Base-by-base conservation (phyloP, 2,797 vertebrate species). In the Notolepis coatsorum region DNA sequence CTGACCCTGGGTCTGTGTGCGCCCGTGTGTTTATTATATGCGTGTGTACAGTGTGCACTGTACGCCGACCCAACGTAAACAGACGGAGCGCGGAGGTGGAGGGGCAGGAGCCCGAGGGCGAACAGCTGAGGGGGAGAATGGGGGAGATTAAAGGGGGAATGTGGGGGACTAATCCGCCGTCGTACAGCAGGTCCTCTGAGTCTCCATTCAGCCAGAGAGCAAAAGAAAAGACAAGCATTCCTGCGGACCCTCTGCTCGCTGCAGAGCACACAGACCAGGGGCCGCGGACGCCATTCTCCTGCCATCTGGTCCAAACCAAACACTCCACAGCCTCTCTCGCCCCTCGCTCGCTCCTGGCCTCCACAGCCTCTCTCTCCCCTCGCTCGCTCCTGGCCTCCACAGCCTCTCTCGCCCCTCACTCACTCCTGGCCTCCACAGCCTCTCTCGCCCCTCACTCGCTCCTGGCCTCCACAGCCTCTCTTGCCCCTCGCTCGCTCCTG, bases 121-220 rank as follows among this genome's bases (percentile, higher is more conserved):
- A 77, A 81, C 84, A 84, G 82, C 84, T 85, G 79, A 74, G 75
- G 59, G 75, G 64, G 71, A 81, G 84, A 85, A 85, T 75, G 68
- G 67, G n/a, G 62, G 67, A 81, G 91, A 91, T 89, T 91, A 89
- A 69, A 68, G 63, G 38, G 82, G 76, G 86, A 90, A 91, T 91
- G 89, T 85, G 84, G 75, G 58, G n/a, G 50, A 66, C 77, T 92
- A 91, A 90, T 92, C 86, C 84, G 81, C 77, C 58, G 61, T 82
- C 88, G 65, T 84, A 74, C 72, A 55, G 18, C 59, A 38, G 65
- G n/a, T 57, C 54, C 61, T 80, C 83, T 37, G 79, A 81, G 77
- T 60, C 69, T 85, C 81, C 57, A 60, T 69, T 78, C 65, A 41
- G 68, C 74, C 68, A 75, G 35, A 38, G 63, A 46, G 70, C 57